Evolutionary conservation across 1,140 invertebrate species (phyloP).

Genomic region (Drosophila novamexicana): DNA sequence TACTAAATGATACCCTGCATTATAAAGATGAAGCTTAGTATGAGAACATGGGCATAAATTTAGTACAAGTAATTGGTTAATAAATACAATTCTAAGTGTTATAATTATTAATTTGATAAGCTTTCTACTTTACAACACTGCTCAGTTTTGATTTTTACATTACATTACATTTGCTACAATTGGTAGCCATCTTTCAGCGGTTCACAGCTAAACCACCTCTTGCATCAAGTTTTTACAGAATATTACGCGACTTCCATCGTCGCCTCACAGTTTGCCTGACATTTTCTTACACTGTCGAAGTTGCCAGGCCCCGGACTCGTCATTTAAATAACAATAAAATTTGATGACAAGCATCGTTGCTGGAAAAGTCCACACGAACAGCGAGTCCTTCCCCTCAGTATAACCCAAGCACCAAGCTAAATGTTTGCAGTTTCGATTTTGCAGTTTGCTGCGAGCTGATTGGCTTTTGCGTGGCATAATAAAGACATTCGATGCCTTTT

Average conservation of each 20-base stretch:
- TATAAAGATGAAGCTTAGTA: background rate
- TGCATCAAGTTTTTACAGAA: background rate
- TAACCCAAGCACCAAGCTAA: background rate
- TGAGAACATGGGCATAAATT: no score
- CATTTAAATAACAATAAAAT: slow-evolving; percentile 83
- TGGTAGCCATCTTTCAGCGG: no score
- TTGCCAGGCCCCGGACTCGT: slow-evolving; percentile 42
- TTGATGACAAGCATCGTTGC: slow-evolving; percentile 78
- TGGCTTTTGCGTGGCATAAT: slow-evolving; percentile 73
- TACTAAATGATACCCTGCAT: slow-evolving; percentile 8
- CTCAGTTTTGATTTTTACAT: no score
- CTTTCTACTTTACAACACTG: no score
- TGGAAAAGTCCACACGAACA: slow-evolving; percentile 6
- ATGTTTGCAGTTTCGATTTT: slow-evolving; percentile 55
- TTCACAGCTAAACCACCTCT: background rate
- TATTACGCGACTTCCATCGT: slow-evolving; percentile 19
- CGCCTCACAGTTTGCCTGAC: slow-evolving; percentile 51
- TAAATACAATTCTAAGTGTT: no score
- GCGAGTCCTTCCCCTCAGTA: background rate
- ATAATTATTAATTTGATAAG: no score
- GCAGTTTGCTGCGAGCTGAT: slow-evolving; percentile 56
- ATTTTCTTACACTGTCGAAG: slow-evolving; percentile 25
- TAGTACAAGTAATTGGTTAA: no score
- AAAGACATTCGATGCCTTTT: slow-evolving; percentile 82
- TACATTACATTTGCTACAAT: no score